These are phyloP conservation scores for honey bee (Apis mellifera) DNA, from an alignment of 1,140 invertebrate species.

Conservation along the genomic window Amel_HAv3.1 CM009932.2:8891501-8892000, in stretches of 20 bases:
- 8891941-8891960: constrained; percentile 35
- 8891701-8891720: neutral
- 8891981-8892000: constrained; percentile 2
- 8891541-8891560: constrained; percentile 57
- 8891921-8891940: constrained; percentile 32
- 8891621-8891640: constrained; percentile 55
- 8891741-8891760: constrained; percentile 3
- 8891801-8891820: neutral
- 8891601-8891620: constrained; percentile 53
- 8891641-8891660: neutral
- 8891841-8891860: no score
- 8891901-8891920: constrained; percentile 1
- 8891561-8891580: constrained; percentile 34
- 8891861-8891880: no score
- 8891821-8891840: neutral
- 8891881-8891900: constrained; percentile 2
- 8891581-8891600: constrained; percentile 59
- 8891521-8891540: constrained; percentile 63
- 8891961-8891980: constrained; percentile 6
- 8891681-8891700: neutral
- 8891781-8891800: neutral
- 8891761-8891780: neutral
- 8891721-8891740: neutral
- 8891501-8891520: constrained; percentile 64
- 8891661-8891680: no score